phyloP scores from a whole-genome alignment of 1,140 invertebrate genomes.

The Cyrtorhinus lividipennis region DNA sequence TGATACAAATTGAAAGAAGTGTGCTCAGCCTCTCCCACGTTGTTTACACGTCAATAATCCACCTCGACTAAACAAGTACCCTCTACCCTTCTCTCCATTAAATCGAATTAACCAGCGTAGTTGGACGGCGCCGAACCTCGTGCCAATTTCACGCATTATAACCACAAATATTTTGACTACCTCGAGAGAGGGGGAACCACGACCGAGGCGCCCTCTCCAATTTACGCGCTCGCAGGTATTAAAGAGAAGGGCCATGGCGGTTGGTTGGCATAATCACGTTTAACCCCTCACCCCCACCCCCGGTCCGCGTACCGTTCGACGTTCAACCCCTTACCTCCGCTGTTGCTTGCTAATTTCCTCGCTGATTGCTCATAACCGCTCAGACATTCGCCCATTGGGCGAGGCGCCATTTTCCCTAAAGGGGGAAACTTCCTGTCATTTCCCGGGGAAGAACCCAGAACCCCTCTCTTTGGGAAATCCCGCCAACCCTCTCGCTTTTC shows the following conservation, averaged over 20 bases:
- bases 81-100: no score
- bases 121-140: neutral
- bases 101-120: neutral
- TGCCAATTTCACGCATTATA: neutral
- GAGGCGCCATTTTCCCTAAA: neutral
- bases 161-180: neutral
- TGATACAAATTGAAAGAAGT: no score
- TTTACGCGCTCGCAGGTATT: neutral
- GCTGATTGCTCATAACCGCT: neutral
- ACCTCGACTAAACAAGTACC: no score
- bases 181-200: no score
- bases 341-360: neutral
- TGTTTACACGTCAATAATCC: no score
- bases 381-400: neutral
- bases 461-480: neutral
- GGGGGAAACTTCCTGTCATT: neutral
- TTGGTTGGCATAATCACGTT: neutral
- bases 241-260: neutral
- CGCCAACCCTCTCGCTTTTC: no score
- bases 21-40: no score
- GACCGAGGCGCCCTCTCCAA: no score
- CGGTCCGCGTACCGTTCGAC: neutral
- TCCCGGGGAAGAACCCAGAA: neutral
- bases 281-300: neutral
- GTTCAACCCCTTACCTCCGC: neutral